A percentile compares a stretch with the other conserved stretches of the same genome.
These are phyloP conservation scores for Volucella zonaria DNA, from an alignment of 2,888 invertebrate species.

Conservation along the genomic window DNA sequence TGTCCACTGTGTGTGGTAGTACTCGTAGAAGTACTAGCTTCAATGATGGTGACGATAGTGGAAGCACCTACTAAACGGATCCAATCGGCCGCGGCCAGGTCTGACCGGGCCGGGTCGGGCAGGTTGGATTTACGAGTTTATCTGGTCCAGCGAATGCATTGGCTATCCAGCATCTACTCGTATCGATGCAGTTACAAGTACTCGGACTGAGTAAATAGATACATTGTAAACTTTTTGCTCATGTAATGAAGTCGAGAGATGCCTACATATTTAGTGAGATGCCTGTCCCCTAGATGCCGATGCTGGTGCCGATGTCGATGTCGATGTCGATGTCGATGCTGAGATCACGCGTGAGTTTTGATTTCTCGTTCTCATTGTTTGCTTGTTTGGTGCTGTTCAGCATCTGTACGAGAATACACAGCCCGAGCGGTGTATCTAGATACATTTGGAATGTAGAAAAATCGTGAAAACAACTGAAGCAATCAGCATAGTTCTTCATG, in stretches of 20 bases:
- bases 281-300: too few species aligned
- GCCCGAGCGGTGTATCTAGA: too few species aligned
- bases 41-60: constrained; percentile 54
- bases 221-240: constrained; percentile 24
- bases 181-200: too few species aligned
- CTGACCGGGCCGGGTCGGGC: background rate
- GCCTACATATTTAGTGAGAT: constrained; percentile 16
- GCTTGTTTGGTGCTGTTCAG: constrained; percentile 28
- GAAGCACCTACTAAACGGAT: constrained; percentile 52
- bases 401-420: constrained; percentile 6
- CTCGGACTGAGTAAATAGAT: background rate
- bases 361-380: constrained; percentile 58
- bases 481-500: constrained; percentile 59
- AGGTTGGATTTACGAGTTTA: constrained; percentile 70
- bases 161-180: constrained; percentile 34
- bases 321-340: constrained; percentile 8
- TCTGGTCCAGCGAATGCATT: constrained; percentile 59
- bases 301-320: background rate
- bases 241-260: constrained; percentile 55
- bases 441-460: constrained; percentile 68
- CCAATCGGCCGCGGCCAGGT: constrained; percentile 31
- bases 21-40: background rate
- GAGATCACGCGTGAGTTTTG: constrained; percentile 65
- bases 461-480: constrained; percentile 67
- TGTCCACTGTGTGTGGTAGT: constrained; percentile 8